A percentile compares a stretch with the other conserved stretches of the same genome.
These are phyloP conservation scores for Ornithoptera priamus DNA, from an alignment of 2,888 invertebrate species.

Conservation along the genomic window DNA sequence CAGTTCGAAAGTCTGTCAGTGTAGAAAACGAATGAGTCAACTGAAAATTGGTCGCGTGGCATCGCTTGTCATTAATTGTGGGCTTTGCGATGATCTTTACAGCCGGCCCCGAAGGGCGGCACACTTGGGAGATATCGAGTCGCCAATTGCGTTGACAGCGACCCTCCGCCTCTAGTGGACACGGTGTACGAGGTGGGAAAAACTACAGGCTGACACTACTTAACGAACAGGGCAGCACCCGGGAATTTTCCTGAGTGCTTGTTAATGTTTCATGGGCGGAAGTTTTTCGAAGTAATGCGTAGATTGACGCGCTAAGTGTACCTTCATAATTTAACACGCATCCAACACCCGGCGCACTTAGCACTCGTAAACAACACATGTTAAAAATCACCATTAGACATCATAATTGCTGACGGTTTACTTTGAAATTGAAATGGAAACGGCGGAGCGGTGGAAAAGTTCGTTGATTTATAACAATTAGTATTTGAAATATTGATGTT, in stretches of 20 bases:
- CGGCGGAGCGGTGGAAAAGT: constrained; percentile 61
- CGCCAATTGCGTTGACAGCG: constrained; percentile 77
- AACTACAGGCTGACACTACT: constrained; percentile 78
- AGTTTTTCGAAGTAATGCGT: constrained; percentile 76
- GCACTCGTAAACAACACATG: constrained; percentile 46
- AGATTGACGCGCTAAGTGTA: constrained; percentile 77
- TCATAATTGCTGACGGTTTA: constrained; percentile 46
- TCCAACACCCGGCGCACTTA: constrained; percentile 56
- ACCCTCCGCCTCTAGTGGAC: constrained; percentile 67
- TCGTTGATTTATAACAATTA: constrained; percentile 79
- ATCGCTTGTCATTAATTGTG: constrained; percentile 77
- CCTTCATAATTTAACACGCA: constrained; percentile 76
- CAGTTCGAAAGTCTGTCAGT: constrained; percentile 60
- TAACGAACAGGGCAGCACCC: constrained; percentile 72
- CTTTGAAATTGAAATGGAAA: constrained; percentile 69
- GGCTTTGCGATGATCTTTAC: constrained; percentile 74
- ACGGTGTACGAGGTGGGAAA: constrained; percentile 72
- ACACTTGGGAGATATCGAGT: constrained; percentile 75
- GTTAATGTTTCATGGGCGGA: constrained; percentile 80
- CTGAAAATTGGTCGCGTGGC: constrained; percentile 69
- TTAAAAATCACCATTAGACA: constrained; percentile 36
- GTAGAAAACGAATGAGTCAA: constrained; percentile 70
- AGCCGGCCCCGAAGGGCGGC: constrained; percentile 62
- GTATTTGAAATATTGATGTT: constrained; percentile 80
- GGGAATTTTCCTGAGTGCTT: constrained; percentile 79